Conservation (phyloP, 1,140 invertebrate species). For the Acromyrmex heyeri region DNA sequence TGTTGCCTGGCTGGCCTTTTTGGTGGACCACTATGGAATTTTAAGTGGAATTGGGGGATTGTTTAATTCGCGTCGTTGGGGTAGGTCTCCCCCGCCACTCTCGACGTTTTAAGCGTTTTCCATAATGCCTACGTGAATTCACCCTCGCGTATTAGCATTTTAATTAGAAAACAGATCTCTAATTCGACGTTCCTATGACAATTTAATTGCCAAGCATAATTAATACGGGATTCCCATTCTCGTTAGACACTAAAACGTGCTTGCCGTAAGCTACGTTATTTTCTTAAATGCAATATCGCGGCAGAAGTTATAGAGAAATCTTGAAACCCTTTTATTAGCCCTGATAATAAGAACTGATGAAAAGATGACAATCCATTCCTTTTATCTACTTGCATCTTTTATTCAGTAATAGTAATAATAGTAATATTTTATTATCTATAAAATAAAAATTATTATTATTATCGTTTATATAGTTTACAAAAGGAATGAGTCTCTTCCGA, state of each 20-base stretch:
- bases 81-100: background rate
- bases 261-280: conserved; percentile 19
- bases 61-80: conserved; percentile 73
- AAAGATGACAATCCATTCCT: conserved; percentile 2
- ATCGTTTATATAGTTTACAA: background rate
- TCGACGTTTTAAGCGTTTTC: conserved; percentile 73
- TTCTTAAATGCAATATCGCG: conserved; percentile 21
- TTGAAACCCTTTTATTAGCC: background rate
- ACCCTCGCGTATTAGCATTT: conserved; percentile 74
- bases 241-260: conserved; percentile 16
- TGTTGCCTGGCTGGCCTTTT: conserved; percentile 66
- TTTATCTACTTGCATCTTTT: background rate
- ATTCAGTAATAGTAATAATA: background rate
- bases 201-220: conserved; percentile 68
- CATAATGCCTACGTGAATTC: conserved; percentile 70
- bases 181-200: conserved; percentile 60
- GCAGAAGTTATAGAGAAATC: background rate
- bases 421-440: background rate
- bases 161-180: conserved; percentile 73
- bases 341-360: conserved; percentile 11
- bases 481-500: background rate
- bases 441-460: background rate
- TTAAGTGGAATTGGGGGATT: conserved; percentile 76
- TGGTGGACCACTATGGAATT: conserved; percentile 72
- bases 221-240: conserved; percentile 39